These are phyloP conservation scores for Thysanoteuthis rhombus DNA, from an alignment of 2,888 invertebrate species.

Conservation along the genomic window DNA sequence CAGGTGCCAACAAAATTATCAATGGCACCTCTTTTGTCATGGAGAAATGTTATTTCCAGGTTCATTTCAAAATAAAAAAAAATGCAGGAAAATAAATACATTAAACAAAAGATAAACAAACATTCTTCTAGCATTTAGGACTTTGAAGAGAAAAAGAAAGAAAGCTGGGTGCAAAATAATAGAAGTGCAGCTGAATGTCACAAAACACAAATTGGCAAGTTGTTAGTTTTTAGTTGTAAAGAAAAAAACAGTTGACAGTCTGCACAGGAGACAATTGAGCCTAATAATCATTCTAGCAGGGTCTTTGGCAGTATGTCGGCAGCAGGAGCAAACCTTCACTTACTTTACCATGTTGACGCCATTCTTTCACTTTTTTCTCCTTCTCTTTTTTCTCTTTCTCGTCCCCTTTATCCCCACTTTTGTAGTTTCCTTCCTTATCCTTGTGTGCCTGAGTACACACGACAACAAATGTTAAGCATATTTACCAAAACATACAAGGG, in stretches of 20 bases:
- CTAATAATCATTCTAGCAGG: constrained; percentile 1
- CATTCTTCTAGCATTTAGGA: no score
- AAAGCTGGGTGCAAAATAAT: neutral
- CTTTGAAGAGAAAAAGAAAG: neutral
- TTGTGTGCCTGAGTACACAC: constrained; percentile 24
- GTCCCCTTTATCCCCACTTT: constrained; percentile 38
- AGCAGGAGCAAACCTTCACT: constrained; percentile 36
- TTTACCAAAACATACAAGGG: neutral
- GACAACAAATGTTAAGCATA: neutral
- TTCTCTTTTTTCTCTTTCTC: constrained; percentile 39
- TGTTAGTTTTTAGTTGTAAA: constrained; percentile 16
- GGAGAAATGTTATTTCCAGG: no score
- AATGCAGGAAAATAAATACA: no score
- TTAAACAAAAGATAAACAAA: no score
- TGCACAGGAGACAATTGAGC: neutral
- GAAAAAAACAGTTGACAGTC: neutral
- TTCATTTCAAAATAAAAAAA: no score
- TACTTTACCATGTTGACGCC: constrained; percentile 62
- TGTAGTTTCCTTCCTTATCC: constrained; percentile 38
- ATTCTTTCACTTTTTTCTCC: constrained; percentile 48
- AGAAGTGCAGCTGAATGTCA: neutral
- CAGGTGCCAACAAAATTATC: no score
- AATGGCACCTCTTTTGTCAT: no score
- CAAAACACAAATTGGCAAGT: neutral
- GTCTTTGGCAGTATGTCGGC: constrained; percentile 31